Percentiles rank a stretch among this genome's conserved stretches.
These are phyloP conservation scores for Odocoileus hemionus DNA, from an alignment of 2,113 vertebrate genomes.

Conservation along the genomic window DNA sequence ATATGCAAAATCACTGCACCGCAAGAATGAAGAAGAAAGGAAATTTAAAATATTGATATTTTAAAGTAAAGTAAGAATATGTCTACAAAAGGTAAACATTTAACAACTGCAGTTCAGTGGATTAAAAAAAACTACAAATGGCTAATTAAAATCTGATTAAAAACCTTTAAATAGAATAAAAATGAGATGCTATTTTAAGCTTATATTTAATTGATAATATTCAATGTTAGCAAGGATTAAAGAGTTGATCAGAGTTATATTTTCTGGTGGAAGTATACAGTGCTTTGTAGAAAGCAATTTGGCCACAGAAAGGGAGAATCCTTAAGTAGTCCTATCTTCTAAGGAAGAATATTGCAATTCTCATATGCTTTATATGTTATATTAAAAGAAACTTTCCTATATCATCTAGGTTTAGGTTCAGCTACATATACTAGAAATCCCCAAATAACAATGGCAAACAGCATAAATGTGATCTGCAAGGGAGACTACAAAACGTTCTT, in stretches of 20 bases:
- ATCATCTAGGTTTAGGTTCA: background rate
- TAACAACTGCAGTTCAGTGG: background rate
- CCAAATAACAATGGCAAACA: background rate
- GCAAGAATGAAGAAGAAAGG: background rate
- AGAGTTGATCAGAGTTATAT: background rate
- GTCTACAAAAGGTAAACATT: background rate
- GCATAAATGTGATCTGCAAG: background rate
- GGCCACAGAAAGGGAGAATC: background rate
- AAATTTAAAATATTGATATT: background rate
- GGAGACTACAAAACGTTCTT: background rate
- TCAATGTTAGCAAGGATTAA: background rate
- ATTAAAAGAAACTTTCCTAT: background rate
- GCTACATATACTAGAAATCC: background rate
- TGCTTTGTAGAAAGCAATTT: background rate
- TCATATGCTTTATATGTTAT: background rate
- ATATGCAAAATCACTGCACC: background rate
- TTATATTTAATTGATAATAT: background rate
- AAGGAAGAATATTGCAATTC: background rate
- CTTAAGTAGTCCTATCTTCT: background rate
- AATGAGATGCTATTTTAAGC: constrained; percentile 17
- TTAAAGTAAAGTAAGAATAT: background rate
- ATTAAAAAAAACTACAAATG: background rate
- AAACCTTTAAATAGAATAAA: background rate
- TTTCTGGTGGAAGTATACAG: background rate
- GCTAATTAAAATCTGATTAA: background rate